Conservation (phyloP, 92 coral and sea anemone species). For the Paramuricea clavata region DNA sequence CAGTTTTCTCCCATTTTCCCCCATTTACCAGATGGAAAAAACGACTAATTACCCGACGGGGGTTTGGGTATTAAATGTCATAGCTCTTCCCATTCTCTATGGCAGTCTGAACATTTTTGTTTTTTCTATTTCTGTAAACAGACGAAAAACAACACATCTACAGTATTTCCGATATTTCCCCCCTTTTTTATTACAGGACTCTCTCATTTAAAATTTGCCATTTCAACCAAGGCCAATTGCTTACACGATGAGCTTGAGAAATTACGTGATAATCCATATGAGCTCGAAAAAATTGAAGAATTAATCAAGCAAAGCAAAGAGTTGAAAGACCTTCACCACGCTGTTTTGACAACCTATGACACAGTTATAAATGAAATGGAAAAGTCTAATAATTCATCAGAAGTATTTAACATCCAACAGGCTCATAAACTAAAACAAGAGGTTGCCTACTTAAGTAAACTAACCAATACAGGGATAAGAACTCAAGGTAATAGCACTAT, state of each 20-base stretch:
- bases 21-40: too few species aligned
- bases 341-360: too few species aligned
- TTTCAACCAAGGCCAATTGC: neutral
- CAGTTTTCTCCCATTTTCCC: too few species aligned
- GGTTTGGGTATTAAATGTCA: too few species aligned
- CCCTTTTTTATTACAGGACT: neutral
- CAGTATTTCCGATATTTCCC: too few species aligned
- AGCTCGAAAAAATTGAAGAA: neutral
- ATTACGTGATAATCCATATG: neutral
- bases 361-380: neutral
- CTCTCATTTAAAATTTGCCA: neutral
- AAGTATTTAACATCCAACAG: neutral
- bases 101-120: too few species aligned
- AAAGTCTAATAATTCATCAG: neutral
- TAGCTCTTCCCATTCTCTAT: too few species aligned
- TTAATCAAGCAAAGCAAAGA: neutral
- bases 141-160: too few species aligned
- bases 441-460: neutral
- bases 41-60: too few species aligned
- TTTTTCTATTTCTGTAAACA: too few species aligned
- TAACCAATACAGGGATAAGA: neutral
- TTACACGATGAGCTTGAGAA: neutral
- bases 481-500: neutral
- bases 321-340: too few species aligned
- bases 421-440: neutral